Evolutionary conservation across 1,140 invertebrate species (phyloP).

Genomic region (Samia ricini): DNA sequence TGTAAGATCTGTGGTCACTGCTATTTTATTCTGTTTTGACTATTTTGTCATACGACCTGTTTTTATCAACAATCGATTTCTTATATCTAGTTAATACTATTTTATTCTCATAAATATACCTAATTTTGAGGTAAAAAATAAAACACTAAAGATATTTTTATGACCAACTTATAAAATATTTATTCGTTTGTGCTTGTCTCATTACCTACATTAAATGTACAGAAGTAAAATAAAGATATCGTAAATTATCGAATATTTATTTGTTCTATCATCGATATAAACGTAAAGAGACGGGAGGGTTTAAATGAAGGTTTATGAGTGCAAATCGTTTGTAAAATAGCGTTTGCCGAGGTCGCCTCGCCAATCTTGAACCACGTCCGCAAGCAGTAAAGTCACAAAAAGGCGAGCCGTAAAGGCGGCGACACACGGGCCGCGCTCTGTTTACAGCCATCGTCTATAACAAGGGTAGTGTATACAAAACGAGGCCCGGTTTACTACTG

Average conservation of each 20-base stretch:
- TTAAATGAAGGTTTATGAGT: background rate
- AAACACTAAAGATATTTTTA: no score
- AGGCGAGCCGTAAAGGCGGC: conserved; percentile 64
- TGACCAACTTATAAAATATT: no score
- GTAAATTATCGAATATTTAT: background rate
- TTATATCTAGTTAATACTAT: no score
- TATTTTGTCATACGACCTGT: no score
- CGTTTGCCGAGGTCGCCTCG: conserved; percentile 33
- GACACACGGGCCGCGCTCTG: conserved; percentile 62
- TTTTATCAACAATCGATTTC: no score
- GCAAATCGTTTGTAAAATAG: conserved; percentile 6
- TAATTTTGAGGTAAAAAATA: no score
- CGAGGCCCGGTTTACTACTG: conserved; percentile 67
- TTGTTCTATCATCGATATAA: background rate
- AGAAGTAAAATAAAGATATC: background rate
- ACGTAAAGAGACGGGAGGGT: no score
- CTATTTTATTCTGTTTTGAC: background rate
- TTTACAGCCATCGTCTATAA: conserved; percentile 67
- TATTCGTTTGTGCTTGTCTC: no score
- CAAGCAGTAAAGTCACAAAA: conserved; percentile 58
- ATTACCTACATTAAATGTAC: no score
- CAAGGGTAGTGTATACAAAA: conserved; percentile 72
- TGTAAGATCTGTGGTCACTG: background rate
- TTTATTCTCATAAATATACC: no score
- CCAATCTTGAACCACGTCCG: conserved; percentile 43